Evolutionary conservation across 2,797 vertebrate genomes (phyloP).

Genomic region (Delichon dasypus): DNA sequence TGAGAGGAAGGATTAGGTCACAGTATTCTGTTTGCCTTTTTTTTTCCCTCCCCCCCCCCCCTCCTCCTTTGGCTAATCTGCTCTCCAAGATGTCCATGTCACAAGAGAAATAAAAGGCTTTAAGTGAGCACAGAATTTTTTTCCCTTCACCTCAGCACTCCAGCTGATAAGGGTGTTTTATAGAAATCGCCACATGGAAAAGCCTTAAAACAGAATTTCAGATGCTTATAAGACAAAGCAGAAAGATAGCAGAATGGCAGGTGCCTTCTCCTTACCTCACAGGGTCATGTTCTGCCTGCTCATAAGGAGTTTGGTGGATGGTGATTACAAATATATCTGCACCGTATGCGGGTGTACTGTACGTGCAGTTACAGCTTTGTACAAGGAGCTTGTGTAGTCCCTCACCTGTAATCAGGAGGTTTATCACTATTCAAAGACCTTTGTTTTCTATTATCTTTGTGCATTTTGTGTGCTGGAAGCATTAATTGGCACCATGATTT

Average conservation of each 20-base stretch:
- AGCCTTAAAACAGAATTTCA: slow-evolving; percentile 49
- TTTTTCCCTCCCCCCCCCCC: no score
- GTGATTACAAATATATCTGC: not conserved
- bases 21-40: slow-evolving; percentile 52
- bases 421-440: not conserved
- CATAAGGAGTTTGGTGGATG: not conserved
- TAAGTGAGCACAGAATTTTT: not conserved
- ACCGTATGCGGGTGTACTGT: not conserved
- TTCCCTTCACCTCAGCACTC: slow-evolving; percentile 40
- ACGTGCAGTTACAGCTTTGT: not conserved
- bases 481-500: not conserved
- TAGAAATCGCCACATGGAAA: not conserved
- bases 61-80: slow-evolving; percentile 66
- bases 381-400: not conserved
- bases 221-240: slow-evolving; percentile 51
- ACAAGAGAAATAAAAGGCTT: slow-evolving; percentile 69
- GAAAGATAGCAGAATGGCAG: not conserved
- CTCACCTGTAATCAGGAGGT: not conserved
- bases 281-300: not conserved
- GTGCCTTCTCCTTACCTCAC: slow-evolving; percentile 28
- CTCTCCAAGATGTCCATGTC: slow-evolving; percentile 67
- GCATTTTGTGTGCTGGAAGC: not conserved
- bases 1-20: slow-evolving; percentile 70
- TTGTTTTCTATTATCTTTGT: slow-evolving; percentile 1
- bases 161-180: slow-evolving; percentile 23